Conservation (phyloP, 2,113 vertebrate genomes). For the Cinclus cinclus region DNA sequence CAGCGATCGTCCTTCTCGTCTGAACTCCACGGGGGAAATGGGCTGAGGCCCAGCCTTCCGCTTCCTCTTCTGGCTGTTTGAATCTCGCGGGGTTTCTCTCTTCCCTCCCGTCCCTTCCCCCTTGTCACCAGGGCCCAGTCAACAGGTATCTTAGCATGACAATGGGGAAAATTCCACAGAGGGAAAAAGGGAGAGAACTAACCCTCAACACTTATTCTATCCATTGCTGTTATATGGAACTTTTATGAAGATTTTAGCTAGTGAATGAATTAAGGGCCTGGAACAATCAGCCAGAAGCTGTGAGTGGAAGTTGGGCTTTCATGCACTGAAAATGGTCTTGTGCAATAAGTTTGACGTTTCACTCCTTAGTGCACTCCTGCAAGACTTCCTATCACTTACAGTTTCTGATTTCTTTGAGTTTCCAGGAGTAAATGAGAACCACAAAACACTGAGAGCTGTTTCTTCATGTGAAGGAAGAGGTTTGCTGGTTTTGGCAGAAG, state of each 20-base stretch:
- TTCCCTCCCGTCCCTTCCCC: too few relatives aligned
- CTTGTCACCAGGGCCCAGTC: too few relatives aligned
- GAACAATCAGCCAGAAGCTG: neutral
- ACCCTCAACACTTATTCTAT: neutral
- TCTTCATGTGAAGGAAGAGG: neutral
- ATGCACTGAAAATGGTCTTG: accelerated
- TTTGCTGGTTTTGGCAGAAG: neutral
- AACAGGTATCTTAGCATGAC: too few relatives aligned
- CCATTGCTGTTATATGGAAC: neutral
- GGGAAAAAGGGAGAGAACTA: too few relatives aligned
- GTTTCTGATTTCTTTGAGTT: neutral
- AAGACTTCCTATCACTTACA: neutral
- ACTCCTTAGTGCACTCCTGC: neutral
- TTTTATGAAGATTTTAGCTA: neutral
- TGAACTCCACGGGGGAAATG: too few relatives aligned
- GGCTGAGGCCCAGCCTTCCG: too few relatives aligned
- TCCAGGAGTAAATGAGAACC: neutral
- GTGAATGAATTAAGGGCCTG: neutral
- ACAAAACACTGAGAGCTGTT: neutral
- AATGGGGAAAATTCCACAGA: too few relatives aligned
- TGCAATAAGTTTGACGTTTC: accelerated
- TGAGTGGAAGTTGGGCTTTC: neutral
- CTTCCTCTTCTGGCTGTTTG: too few relatives aligned
- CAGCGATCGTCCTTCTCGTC: too few relatives aligned
- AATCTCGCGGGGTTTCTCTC: too few relatives aligned